Conservation (phyloP, 2,797 vertebrate genomes). For the Agapornis canus region DNA sequence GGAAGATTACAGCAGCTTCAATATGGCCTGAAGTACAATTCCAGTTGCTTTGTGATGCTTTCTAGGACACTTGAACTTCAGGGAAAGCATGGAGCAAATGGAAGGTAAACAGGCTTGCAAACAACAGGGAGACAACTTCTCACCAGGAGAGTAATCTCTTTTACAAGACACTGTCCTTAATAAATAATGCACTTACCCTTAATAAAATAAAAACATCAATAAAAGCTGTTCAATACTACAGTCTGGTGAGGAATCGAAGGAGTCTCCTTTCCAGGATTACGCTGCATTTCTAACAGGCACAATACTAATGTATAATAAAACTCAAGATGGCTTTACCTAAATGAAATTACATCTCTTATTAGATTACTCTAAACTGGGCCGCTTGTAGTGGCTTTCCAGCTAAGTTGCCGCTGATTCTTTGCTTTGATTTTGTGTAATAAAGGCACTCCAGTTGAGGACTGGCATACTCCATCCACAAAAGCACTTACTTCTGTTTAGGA, state of each 20-base stretch:
- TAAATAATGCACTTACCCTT: not conserved
- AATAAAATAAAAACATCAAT: not conserved
- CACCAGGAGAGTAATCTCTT: not conserved
- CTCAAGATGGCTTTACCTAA: not conserved
- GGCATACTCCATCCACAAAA: not conserved
- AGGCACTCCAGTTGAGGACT: not conserved
- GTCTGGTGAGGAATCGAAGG: not conserved
- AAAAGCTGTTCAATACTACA: not conserved
- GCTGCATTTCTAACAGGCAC: not conserved
- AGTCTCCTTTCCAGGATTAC: not conserved
- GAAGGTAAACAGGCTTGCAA: not conserved
- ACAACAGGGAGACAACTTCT: not conserved
- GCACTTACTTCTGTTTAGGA: constrained; percentile 34
- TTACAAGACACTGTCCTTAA: not conserved
- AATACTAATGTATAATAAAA: not conserved
- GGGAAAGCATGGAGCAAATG: not conserved
- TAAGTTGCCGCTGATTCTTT: not conserved
- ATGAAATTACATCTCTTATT: not conserved
- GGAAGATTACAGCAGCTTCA: not conserved
- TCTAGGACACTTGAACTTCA: not conserved
- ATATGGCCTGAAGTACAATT: not conserved
- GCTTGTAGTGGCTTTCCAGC: not conserved
- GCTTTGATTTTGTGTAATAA: not conserved
- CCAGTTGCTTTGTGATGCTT: not conserved
- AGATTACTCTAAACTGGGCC: not conserved